Evolutionary conservation across 2,113 vertebrate genomes (phyloP).

Genomic region (Tympanuchus pallidicinctus): DNA sequence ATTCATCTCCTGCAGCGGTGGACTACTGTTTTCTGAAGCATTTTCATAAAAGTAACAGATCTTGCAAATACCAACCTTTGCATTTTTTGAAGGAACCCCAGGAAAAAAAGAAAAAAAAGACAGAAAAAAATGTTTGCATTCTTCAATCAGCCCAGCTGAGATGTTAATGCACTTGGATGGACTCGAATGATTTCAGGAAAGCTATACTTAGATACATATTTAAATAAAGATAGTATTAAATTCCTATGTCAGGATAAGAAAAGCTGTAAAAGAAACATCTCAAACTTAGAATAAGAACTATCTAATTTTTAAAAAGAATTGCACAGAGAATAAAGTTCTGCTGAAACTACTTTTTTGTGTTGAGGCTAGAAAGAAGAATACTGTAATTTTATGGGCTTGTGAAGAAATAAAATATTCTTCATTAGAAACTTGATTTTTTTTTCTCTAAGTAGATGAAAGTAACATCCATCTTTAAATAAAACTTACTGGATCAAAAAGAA

Average conservation of each 20-base stretch:
- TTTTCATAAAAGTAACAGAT: not conserved
- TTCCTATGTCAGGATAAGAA: not conserved
- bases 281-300: not conserved
- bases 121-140: not conserved
- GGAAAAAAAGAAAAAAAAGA: too few relatives aligned
- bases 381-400: conserved; percentile 14
- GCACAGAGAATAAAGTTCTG: not conserved
- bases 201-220: not conserved
- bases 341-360: conserved; percentile 11
- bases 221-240: conserved; percentile 12
- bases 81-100: not conserved
- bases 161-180: not conserved
- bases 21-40: not conserved
- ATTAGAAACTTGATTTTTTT: conserved; percentile 26
- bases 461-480: conserved; percentile 33
- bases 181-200: conserved; percentile 12
- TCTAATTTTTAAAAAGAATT: not conserved
- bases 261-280: conserved; percentile 9
- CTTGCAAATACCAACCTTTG: not conserved
- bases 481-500: conserved; percentile 38
- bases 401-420: conserved; percentile 15
- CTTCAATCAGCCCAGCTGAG: not conserved
- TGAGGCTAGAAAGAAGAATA: conserved; percentile 27
- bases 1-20: not conserved
- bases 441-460: conserved; percentile 37